Evolutionary conservation across 2,113 vertebrate species (phyloP).

Genomic region (Chascanopsetta lugubris): DNA sequence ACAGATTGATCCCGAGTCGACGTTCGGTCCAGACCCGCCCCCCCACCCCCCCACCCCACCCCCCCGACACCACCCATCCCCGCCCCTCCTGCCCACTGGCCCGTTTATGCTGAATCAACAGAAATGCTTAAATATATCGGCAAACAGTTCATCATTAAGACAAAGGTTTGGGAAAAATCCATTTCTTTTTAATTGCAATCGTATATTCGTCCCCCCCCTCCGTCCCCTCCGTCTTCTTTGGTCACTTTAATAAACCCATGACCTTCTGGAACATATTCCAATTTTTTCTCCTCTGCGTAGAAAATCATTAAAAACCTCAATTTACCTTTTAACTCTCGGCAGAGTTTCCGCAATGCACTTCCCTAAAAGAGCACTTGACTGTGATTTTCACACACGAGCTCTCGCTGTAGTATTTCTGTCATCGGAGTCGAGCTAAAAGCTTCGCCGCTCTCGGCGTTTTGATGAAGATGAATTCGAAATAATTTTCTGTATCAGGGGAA

Average conservation of each 20-base stretch:
- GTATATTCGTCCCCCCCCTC: slow-evolving; percentile 50
- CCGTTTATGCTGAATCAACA: slow-evolving; percentile 39
- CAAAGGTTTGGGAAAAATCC: slow-evolving; percentile 66
- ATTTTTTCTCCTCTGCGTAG: slow-evolving; percentile 54
- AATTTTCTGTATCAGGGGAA: slow-evolving; percentile 47
- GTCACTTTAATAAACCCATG: slow-evolving; percentile 64
- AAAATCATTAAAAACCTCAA: slow-evolving; percentile 68
- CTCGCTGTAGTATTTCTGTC: slow-evolving; percentile 30
- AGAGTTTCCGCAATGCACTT: slow-evolving; percentile 50
- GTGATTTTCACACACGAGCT: slow-evolving; percentile 40
- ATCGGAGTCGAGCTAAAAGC: slow-evolving; percentile 48
- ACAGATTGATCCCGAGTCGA: too few species aligned
- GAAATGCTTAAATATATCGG: slow-evolving; percentile 59
- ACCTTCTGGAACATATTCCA: slow-evolving; percentile 50
- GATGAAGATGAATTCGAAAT: slow-evolving; percentile 55
- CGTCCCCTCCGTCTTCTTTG: slow-evolving; percentile 65
- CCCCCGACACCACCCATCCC: too few species aligned
- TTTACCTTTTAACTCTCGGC: slow-evolving; percentile 50
- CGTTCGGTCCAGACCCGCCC: slow-evolving; percentile 15
- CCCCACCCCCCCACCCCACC: slow-evolving; percentile 24
- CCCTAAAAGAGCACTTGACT: slow-evolving; percentile 48
- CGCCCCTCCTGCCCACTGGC: slow-evolving; percentile 14
- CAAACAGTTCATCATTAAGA: slow-evolving; percentile 59
- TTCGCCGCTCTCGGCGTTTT: slow-evolving; percentile 44
- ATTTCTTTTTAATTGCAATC: slow-evolving; percentile 65